These are phyloP conservation scores for Drosophila barbarae DNA, from an alignment of 2,888 invertebrate genomes.

Conservation along the genomic window DNA sequence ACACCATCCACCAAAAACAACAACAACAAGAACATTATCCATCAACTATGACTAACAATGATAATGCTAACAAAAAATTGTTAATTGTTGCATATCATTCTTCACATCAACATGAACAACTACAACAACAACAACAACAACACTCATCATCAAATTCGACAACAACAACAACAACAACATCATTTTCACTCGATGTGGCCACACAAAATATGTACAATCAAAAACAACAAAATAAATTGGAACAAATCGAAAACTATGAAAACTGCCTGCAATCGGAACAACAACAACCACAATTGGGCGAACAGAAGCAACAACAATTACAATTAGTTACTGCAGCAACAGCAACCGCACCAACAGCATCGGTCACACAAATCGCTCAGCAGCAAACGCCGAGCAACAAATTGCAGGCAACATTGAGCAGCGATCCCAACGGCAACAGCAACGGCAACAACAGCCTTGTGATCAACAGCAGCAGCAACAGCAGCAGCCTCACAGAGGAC, in stretches of 20 bases:
- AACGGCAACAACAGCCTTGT: constrained; percentile 36
- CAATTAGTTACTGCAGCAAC: constrained; percentile 41
- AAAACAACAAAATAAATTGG: constrained; percentile 77
- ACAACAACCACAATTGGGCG: constrained; percentile 40
- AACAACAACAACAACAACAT: constrained; percentile 55
- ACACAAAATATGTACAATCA: constrained; percentile 76
- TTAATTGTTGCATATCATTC: constrained; percentile 78
- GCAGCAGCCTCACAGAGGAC: constrained; percentile 64
- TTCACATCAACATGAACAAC: constrained; percentile 70
- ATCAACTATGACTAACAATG: constrained; percentile 64
- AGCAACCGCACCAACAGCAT: constrained; percentile 46
- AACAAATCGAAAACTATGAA: constrained; percentile 78
- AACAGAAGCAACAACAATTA: constrained; percentile 41
- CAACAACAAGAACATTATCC: constrained; percentile 21
- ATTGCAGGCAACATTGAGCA: constrained; percentile 31
- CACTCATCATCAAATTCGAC: constrained; percentile 53
- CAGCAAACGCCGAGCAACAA: constrained; percentile 47
- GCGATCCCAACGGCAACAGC: constrained; percentile 36
- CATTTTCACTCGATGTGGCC: constrained; percentile 65
- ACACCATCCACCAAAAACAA: constrained; percentile 40
- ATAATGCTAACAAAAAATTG: constrained; percentile 73
- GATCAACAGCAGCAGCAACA: constrained; percentile 34
- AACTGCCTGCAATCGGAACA: constrained; percentile 71
- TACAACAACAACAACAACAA: constrained; percentile 48
- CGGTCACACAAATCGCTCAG: constrained; percentile 31